Base-by-base conservation (phyloP, 2,888 invertebrate species). In the Cremastinae sp. region DNA sequence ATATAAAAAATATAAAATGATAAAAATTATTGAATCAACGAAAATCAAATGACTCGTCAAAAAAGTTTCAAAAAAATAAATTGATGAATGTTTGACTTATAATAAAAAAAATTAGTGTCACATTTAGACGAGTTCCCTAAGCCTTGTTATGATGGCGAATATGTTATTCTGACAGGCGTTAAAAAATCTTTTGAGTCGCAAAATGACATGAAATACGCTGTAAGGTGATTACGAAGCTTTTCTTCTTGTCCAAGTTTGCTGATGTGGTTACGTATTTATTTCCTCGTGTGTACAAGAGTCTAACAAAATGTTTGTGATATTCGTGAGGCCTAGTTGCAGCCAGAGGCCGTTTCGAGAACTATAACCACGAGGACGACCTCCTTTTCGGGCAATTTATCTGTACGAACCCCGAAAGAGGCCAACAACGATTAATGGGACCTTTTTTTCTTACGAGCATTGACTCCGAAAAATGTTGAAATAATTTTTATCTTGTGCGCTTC, bases 331-430 rank as follows among this genome's bases (percentile, higher is more conserved):
- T 76, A 76, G 69, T 73, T 76, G 73, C 41, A 55, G 64, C 64
- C 45, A 61, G 35, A 73, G 76, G 69, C 62, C 69, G 64, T 73
- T 59, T 64, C 53, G 9, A n/a, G 61, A 28, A 41, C 56, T 68
- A 62, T 62, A 61, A 61, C 66, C 51, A 28, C 58, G 68, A 58
- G 65, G 47, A 68, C 69, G 73, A 76, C 76, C 76, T 76, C 73
- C 59, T 76, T 76, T 76, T 76, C 73, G 73, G 73, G 76, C 69
- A 76, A 76, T 76, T 76, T 76, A 76, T 76, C 76, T 76, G 73
- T 76, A 71, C 64, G 59, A 69, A 76, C 73, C 76, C 59, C 76
- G 69, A 76, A 73, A 76, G 76, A 73, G 76, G 76, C 76, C 73
- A 76, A 76, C 73, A 73, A 49, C 76, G 76, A 76, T 76, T 76